Conservation (phyloP, 2,888 invertebrate species). For the Mellilla xanthometata region DNA sequence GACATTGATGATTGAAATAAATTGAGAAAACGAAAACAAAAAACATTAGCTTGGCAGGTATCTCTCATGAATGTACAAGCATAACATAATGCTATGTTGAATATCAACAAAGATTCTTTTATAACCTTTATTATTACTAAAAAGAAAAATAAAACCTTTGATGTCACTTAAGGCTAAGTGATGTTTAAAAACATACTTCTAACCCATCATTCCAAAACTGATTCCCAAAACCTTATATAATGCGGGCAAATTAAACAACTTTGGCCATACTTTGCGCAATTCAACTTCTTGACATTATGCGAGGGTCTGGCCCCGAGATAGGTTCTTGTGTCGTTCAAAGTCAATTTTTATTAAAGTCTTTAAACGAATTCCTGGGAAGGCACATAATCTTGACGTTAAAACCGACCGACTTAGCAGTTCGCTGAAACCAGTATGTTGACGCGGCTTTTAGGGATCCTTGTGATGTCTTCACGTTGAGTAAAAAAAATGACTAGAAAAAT, state of each 20-base stretch:
- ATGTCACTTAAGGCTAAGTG: too few relatives aligned
- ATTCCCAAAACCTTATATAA: slow-evolving; percentile 11
- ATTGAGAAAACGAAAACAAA: too few relatives aligned
- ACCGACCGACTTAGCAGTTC: slow-evolving; percentile 36
- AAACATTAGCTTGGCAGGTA: too few relatives aligned
- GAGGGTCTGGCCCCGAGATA: slow-evolving; percentile 16
- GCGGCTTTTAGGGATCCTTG: slow-evolving; percentile 2
- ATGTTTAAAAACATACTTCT: slow-evolving; percentile 1
- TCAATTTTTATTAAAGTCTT: slow-evolving; percentile 43
- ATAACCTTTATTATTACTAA: too few relatives aligned
- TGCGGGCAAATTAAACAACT: slow-evolving; percentile 22
- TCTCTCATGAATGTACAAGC: too few relatives aligned
- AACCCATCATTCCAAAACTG: slow-evolving; percentile 11
- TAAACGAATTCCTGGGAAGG: slow-evolving; percentile 33
- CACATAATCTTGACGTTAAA: slow-evolving; percentile 36
- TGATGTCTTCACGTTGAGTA: too few relatives aligned
- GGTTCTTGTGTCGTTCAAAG: slow-evolving; percentile 27
- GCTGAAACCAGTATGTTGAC: slow-evolving; percentile 7
- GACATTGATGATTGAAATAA: too few relatives aligned
- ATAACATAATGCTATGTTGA: too few relatives aligned
- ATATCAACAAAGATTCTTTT: too few relatives aligned
- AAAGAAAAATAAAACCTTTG: too few relatives aligned
- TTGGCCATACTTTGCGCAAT: slow-evolving; percentile 35
- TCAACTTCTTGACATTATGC: slow-evolving; percentile 31
- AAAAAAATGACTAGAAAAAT: too few relatives aligned